phyloP scores from a whole-genome alignment of 2,797 vertebrate genomes.

The Myotis findleyi region DNA sequence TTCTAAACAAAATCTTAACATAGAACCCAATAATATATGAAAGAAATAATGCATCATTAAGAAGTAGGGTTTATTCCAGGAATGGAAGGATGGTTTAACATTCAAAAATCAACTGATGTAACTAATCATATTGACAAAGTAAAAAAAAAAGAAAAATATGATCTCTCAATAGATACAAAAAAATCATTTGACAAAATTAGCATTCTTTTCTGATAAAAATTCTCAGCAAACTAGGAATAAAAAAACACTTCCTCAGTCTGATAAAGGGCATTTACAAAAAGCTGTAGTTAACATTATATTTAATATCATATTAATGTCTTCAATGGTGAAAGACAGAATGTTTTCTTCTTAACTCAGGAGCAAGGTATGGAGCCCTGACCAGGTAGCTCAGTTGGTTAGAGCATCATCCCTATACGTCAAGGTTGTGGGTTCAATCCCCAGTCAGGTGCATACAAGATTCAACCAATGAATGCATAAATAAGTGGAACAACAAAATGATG shows the following conservation, averaged over 20 bases:
- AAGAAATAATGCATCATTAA: background rate
- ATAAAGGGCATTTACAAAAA: conserved; percentile 12
- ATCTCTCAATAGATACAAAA: background rate
- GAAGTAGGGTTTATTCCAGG: background rate
- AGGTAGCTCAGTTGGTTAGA: background rate
- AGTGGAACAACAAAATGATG: background rate
- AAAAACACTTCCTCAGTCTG: background rate
- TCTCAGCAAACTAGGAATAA: background rate
- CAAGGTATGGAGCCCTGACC: background rate
- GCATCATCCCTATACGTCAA: background rate
- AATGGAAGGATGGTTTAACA: background rate
- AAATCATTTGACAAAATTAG: background rate
- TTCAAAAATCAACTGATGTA: conserved; percentile 1
- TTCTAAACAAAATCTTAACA: background rate
- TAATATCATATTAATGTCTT: background rate
- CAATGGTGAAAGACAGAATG: background rate
- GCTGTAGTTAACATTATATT: background rate
- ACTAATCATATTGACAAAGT: background rate
- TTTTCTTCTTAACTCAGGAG: background rate
- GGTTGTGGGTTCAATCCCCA: background rate
- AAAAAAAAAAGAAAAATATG: background rate
- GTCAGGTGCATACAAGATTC: background rate
- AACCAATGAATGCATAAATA: background rate
- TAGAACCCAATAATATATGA: background rate
- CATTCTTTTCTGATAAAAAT: conserved; percentile 6